These are phyloP conservation scores for Gymnopithys bicolor DNA, from an alignment of 2,797 vertebrate species.

Conservation along the genomic window DNA sequence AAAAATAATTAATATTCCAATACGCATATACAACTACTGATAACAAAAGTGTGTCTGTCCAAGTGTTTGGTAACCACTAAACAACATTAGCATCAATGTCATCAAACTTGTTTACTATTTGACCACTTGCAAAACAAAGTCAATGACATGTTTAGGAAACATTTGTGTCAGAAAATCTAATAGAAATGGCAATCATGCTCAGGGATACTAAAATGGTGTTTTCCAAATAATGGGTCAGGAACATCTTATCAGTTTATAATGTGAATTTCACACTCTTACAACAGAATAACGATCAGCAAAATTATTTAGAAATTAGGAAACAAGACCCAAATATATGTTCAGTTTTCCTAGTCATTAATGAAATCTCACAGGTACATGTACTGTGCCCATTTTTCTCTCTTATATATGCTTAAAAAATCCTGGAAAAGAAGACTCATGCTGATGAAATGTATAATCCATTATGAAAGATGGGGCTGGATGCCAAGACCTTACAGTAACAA, in stretches of 20 bases:
- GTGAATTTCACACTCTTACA: not conserved
- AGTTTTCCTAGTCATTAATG: not conserved
- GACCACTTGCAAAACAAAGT: accelerated
- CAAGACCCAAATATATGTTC: not conserved
- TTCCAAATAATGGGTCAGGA: not conserved
- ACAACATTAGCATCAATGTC: not conserved
- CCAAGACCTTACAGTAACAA: not conserved
- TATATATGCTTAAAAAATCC: not conserved
- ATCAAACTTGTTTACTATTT: not conserved
- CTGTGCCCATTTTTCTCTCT: not conserved
- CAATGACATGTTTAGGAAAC: not conserved
- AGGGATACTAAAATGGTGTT: not conserved
- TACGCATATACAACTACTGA: not conserved
- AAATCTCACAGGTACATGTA: not conserved
- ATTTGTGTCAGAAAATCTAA: not conserved
- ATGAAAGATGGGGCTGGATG: not conserved
- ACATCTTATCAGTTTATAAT: not conserved
- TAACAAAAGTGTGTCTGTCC: not conserved
- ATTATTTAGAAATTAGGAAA: not conserved
- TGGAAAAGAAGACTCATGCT: not conserved
- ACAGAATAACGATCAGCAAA: not conserved
- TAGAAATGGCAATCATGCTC: not conserved
- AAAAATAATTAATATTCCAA: not conserved
- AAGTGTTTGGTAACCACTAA: not conserved
- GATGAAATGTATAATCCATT: not conserved